Conservation (phyloP, 2,113 vertebrate species). For the Gopherus flavomarginatus region DNA sequence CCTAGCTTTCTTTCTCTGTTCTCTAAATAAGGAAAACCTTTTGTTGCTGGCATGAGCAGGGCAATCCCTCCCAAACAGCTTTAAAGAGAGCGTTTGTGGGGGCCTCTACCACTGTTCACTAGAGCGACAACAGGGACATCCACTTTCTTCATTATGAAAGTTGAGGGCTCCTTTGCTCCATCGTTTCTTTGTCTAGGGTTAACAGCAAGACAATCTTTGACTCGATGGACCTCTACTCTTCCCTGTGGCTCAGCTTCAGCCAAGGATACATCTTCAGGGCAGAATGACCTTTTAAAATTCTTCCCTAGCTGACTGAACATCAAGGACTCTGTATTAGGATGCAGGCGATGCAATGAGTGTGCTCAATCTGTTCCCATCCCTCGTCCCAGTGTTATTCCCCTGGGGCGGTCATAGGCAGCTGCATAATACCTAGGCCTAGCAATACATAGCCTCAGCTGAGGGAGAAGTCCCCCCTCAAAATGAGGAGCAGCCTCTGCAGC, state of each 20-base stretch:
- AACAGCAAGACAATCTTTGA: neutral
- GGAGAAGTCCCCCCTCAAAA: neutral
- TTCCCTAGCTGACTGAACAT: neutral
- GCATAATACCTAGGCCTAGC: neutral
- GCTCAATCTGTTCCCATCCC: neutral
- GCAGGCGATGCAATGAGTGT: rapidly evolving
- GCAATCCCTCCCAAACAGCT: neutral
- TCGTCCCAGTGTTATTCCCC: neutral
- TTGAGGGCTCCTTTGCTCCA: neutral
- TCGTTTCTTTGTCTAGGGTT: neutral
- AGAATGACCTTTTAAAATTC: neutral
- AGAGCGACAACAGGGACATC: neutral
- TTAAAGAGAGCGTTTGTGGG: neutral
- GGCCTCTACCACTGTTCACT: neutral
- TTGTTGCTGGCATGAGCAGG: neutral
- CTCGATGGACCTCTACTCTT: neutral
- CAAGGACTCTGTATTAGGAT: neutral
- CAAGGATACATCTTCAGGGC: neutral
- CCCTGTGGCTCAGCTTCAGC: neutral
- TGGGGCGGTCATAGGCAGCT: neutral
- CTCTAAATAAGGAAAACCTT: neutral
- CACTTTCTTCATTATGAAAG: neutral
- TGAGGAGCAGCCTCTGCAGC: conserved; percentile 8
- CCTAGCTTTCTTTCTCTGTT: neutral
- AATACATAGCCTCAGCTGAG: neutral